These are phyloP conservation scores for Drosophila novamexicana DNA, from an alignment of 1,140 invertebrate species.

Conservation along the genomic window DNA sequence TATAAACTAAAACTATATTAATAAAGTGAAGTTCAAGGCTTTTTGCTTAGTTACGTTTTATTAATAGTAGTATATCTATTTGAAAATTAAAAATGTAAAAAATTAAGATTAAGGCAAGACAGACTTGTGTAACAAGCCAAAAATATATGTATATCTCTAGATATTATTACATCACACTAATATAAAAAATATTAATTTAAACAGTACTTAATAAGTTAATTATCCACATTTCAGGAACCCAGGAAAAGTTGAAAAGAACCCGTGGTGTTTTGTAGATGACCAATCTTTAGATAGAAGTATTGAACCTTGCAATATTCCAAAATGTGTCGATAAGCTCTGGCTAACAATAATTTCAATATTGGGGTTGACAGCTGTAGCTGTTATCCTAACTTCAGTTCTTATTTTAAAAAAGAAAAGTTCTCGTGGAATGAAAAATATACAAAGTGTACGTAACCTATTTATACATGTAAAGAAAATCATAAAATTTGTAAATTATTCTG, in stretches of 20 bases:
- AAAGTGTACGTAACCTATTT: conserved; percentile 85
- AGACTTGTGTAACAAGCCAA: too few relatives aligned
- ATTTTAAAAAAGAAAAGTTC: conserved; percentile 85
- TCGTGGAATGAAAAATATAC: conserved; percentile 86
- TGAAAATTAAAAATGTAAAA: too few relatives aligned
- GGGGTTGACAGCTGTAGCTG: conserved; percentile 53
- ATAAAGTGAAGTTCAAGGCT: too few relatives aligned
- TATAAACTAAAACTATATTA: too few relatives aligned
- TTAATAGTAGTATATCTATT: too few relatives aligned
- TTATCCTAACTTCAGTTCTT: conserved; percentile 85
- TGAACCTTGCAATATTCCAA: conserved; percentile 93
- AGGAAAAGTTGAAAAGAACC: conserved; percentile 89
- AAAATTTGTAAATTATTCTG: conserved; percentile 12
- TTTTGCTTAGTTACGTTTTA: too few relatives aligned
- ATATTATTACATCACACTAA: too few relatives aligned
- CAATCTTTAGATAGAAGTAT: conserved; percentile 86
- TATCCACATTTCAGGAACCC: conserved; percentile 89
- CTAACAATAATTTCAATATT: conserved; percentile 86
- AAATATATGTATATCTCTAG: too few relatives aligned
- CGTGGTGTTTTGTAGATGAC: conserved; percentile 96
- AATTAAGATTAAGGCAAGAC: too few relatives aligned
- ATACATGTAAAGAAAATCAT: neutral
- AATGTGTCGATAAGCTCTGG: conserved; percentile 90
- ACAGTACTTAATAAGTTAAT: neutral
- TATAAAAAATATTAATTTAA: neutral